phyloP scores from a whole-genome alignment of 2,113 vertebrate genomes.

The Bostrychus sinensis region DNA sequence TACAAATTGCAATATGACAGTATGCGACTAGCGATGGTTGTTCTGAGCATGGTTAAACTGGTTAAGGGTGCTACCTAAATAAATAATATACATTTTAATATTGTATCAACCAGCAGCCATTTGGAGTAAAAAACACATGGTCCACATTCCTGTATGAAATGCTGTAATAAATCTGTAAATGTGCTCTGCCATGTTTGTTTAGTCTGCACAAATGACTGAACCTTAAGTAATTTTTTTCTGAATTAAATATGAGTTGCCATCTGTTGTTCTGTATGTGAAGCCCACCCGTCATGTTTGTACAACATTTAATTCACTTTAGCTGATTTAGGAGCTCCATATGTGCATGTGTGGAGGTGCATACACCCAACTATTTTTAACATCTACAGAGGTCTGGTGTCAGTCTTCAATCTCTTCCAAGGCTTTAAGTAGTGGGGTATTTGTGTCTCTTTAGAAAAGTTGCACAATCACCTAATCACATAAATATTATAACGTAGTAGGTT shows the following conservation, averaged over 20 bases:
- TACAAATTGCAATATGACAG: too few relatives aligned
- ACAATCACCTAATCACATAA: not conserved
- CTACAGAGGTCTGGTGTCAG: not conserved
- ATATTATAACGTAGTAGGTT: not conserved
- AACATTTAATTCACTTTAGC: not conserved
- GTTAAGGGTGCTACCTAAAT: too few relatives aligned
- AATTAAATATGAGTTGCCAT: not conserved
- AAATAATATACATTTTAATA: too few relatives aligned
- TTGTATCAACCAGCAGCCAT: too few relatives aligned
- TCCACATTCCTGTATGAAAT: too few relatives aligned
- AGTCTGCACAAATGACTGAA: not conserved
- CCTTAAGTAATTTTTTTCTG: constrained; percentile 1
- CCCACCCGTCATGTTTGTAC: not conserved
- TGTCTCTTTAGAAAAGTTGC: not conserved
- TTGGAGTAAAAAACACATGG: too few relatives aligned
- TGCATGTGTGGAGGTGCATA: not conserved
- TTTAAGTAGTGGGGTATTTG: too few relatives aligned
- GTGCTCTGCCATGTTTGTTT: too few relatives aligned
- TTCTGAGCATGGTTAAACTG: too few relatives aligned
- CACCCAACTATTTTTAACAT: not conserved
- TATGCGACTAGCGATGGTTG: too few relatives aligned
- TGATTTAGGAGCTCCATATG: not conserved
- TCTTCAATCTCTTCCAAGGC: not conserved
- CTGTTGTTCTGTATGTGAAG: too few relatives aligned
- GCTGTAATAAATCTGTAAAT: too few relatives aligned